Base-by-base conservation (phyloP, 1,140 invertebrate species). In the Rhysida immarginata region DNA sequence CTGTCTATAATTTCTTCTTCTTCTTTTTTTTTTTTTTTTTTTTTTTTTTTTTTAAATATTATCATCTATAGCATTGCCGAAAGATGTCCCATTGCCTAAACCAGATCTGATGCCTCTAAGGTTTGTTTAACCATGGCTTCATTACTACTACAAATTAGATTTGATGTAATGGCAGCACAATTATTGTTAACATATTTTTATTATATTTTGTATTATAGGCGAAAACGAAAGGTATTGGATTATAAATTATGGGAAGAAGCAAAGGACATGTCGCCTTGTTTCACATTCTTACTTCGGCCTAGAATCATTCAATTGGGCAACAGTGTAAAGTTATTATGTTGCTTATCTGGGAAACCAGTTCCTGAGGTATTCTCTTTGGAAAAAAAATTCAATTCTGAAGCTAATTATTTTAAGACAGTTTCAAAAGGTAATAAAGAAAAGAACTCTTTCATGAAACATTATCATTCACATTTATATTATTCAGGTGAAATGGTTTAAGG, bases 281-380 rank as follows among this genome's bases (percentile, higher is more conserved):
- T 99, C 73, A 96, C 90, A 61, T 99, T 99, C 85, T 80, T 91
- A 63, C 79, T 99, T 49, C 81, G 96, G 70, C 93, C 94, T 67
- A 86, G 96, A 69, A 85, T 98, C 55, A 98, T 99, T 77, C 96
- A 99, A 73, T 67, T 70, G 26, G 74, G 75, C 18, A 64, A 73
- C 52, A 70, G 71, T 26, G 85, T 91, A 62, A 99, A 99, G 74
- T 78, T 99, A n/a, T 79, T 98, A 2, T 97, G 94, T 70, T 96
- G 94, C 68, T 76, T 99, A 14, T 83, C 84, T 62, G 94, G 93
- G 51, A 91, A 90, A 69, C 96, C 96, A 60, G 78, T 83, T 57
- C 94, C 96, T 0, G 86, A 87, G 21, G 92, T 92, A 70, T 26
- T 11, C 23, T 11, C 20, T 20, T 46, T 20, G 5, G 8, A 11